Percentiles rank a stretch among this genome's conserved stretches.
These are phyloP conservation scores for Scomber scombrus DNA, from an alignment of 2,113 vertebrate species.

Conservation along the genomic window DNA sequence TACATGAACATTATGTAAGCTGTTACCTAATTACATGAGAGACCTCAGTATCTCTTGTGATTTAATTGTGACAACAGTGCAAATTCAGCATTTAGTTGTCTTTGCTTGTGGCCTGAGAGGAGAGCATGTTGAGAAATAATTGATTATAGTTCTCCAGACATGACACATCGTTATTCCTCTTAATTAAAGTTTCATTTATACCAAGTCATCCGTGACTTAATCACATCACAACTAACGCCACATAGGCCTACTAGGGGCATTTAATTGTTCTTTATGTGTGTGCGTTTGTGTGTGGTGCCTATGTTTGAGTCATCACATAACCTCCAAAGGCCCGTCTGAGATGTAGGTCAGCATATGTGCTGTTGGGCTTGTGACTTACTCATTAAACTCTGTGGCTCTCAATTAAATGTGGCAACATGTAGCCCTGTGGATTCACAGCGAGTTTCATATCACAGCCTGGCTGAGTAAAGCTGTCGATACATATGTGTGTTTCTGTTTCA, in stretches of 20 bases:
- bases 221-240: constrained; percentile 34
- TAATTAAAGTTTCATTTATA: constrained; percentile 45
- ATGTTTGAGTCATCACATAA: constrained; percentile 43
- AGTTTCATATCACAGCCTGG: constrained; percentile 15
- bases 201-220: constrained; percentile 38
- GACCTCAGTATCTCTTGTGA: constrained; percentile 41
- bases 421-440: constrained; percentile 8
- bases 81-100: neutral
- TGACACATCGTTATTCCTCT: constrained; percentile 3
- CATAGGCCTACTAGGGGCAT: neutral
- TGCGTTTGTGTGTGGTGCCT: neutral
- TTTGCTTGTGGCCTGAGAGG: neutral
- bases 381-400: constrained; percentile 27
- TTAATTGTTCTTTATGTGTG: constrained; percentile 36
- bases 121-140: neutral
- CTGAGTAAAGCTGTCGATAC: constrained; percentile 35
- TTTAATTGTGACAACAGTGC: constrained; percentile 7
- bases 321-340: constrained; percentile 21
- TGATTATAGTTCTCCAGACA: constrained; percentile 1
- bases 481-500: constrained; percentile 32
- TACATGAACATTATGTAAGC: constrained; percentile 27
- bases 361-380: constrained; percentile 24
- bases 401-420: constrained; percentile 41
- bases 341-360: constrained; percentile 62
- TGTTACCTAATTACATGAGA: constrained; percentile 49